Base-by-base conservation (phyloP, 2,888 invertebrate species). In the Mimas tiliae region DNA sequence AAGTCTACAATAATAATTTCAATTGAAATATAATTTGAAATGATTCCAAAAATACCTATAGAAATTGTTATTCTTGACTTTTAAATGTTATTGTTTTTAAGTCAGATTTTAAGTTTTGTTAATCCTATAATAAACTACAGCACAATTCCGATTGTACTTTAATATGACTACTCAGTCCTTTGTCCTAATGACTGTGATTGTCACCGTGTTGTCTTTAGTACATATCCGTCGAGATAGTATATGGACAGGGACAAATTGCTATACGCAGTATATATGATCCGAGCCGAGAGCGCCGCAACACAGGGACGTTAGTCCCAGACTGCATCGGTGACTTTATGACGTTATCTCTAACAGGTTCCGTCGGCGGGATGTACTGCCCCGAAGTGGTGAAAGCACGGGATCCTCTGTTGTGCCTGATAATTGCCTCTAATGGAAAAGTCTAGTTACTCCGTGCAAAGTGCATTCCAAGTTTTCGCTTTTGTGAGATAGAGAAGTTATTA, bases 391-490 rank as follows among this genome's bases (percentile, higher is more conserved):
- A 86, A 86, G 86, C 89, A 86, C 86, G 80, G 87, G 84, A 88
- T 88, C 83, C 85, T 83, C 89, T 85, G 89, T 89, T 90, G 89
- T 90, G 90, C 85, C 88, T 90, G 90, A 92, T 93, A 93, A 93
- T 93, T 93, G 92, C 86, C 84, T 81, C 87, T 93, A 93, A 93
- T 93, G 93, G 93, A 93, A 93, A 93, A 93, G 90, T 93, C 92
- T 91, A 90, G 92, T 93, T 88, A 86, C 88, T 90, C 85, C 84
- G 82, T 79, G 83, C 87, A 82, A 91, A 92, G 88, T 91, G 91
- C 91, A 92, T 92, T 91, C 86, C 87, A 90, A 93, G 91, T 91
- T 92, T 89, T 88, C 85, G 85, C 86, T 84, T 81, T 83, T 87
- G 83, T 81, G 85, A 88, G 86, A 88, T 89, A 87, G 87, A 66